These are phyloP conservation scores for Phyllotreta striolata DNA, from an alignment of 2,888 invertebrate species.

Conservation along the genomic window DNA sequence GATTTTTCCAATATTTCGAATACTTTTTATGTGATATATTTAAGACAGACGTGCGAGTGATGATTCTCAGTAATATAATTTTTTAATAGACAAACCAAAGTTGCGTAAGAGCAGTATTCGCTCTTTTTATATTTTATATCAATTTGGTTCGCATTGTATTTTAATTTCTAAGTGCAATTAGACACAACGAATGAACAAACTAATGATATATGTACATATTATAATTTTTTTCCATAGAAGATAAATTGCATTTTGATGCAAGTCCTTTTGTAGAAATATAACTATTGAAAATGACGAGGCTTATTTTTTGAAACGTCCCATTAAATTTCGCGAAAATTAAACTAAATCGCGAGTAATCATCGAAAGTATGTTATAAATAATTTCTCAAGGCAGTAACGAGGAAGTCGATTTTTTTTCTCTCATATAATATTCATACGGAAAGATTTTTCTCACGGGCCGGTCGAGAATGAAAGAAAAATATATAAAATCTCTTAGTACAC, in stretches of 20 bases:
- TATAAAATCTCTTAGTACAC: constrained; percentile 48
- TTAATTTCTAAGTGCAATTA: constrained; percentile 29
- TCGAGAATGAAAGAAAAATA: constrained; percentile 44
- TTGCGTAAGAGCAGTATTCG: constrained; percentile 26
- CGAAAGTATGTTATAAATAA: constrained; percentile 7
- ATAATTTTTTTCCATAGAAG: constrained; percentile 43
- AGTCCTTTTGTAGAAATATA: constrained; percentile 50
- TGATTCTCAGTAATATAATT: constrained; percentile 15
- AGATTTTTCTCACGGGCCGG: constrained; percentile 45
- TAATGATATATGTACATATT: constrained; percentile 37
- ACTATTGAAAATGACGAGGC: constrained; percentile 33
- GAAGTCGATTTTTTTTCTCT: constrained; percentile 39
- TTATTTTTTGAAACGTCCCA: constrained; percentile 10
- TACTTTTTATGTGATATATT: constrained; percentile 30
- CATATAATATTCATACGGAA: constrained; percentile 38
- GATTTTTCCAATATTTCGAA: constrained; percentile 19
- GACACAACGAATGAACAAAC: constrained; percentile 36
- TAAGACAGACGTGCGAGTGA: constrained; percentile 19
- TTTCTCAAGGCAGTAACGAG: constrained; percentile 33
- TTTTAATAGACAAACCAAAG: constrained; percentile 36
- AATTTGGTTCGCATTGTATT: constrained; percentile 32
- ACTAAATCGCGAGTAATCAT: not conserved
- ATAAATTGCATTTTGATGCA: constrained; percentile 45
- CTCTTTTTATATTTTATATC: constrained; percentile 22
- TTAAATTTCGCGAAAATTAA: not conserved